Evolutionary conservation across 64 coral and sea anemone genomes (phyloP).

Genomic region (Hydrozoanthus tunicans): DNA sequence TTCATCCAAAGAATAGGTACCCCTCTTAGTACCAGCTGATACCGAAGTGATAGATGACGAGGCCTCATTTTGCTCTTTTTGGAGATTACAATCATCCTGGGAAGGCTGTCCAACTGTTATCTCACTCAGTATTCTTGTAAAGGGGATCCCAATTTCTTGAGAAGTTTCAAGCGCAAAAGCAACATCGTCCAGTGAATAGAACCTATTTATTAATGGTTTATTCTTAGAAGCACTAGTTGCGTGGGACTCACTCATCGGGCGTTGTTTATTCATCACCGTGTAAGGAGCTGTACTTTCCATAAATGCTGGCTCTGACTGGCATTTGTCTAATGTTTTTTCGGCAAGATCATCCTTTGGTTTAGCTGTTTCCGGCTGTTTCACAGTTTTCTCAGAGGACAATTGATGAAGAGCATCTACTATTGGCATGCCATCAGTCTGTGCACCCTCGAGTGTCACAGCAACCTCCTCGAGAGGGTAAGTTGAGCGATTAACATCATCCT

Average conservation of each 20-base stretch:
- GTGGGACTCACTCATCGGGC: not conserved
- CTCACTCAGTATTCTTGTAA: conserved; percentile 17
- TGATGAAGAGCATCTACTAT: conserved; percentile 60
- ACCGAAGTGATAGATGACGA: not conserved
- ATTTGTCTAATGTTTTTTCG: too few relatives aligned
- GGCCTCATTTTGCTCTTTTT: not conserved
- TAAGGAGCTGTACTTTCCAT: not conserved
- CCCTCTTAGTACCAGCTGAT: conserved; percentile 4
- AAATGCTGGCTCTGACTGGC: not conserved
- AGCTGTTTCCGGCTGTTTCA: not conserved
- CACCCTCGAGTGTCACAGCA: conserved; percentile 45
- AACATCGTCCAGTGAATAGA: conserved; percentile 37
- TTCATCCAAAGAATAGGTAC: conserved; percentile 38
- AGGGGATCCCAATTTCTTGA: conserved; percentile 13
- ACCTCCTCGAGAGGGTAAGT: conserved; percentile 72
- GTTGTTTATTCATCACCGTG: not conserved
- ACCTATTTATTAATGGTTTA: not conserved
- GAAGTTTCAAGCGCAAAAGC: conserved; percentile 46
- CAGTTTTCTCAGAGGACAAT: conserved; percentile 22
- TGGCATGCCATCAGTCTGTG: conserved; percentile 55
- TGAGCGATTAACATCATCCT: conserved; percentile 40
- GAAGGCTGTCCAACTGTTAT: not conserved
- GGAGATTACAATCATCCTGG: not conserved
- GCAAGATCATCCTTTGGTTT: not conserved
- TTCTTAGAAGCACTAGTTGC: not conserved